phyloP scores from a whole-genome alignment of 2,797 vertebrate genomes.

The Buceros bicornis region DNA sequence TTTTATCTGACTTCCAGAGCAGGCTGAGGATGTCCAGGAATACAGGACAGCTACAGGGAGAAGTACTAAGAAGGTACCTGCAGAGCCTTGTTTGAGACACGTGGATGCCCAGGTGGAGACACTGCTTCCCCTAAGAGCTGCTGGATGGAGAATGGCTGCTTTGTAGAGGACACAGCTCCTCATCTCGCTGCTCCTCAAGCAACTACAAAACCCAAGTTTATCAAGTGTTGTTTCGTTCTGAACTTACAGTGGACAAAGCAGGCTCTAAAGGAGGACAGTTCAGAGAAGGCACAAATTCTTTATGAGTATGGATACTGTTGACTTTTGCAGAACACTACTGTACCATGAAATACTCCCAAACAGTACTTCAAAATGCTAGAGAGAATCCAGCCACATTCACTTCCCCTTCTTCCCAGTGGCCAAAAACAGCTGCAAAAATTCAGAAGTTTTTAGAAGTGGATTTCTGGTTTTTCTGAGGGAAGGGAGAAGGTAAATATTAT shows the following conservation, averaged over 20 bases:
- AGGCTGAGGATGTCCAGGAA: too few relatives aligned
- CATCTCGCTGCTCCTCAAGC: background rate
- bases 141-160: background rate
- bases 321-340: background rate
- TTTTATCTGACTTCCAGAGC: background rate
- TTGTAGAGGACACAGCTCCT: background rate
- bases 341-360: background rate
- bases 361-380: background rate
- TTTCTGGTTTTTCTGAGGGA: background rate
- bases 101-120: accelerated
- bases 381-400: background rate
- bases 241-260: background rate
- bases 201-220: background rate
- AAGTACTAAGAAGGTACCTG: background rate
- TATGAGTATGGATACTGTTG: background rate
- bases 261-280: background rate
- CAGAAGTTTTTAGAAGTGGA: background rate
- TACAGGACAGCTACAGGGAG: background rate
- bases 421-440: background rate
- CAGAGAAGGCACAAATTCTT: slow-evolving; percentile 8
- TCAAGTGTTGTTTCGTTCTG: background rate
- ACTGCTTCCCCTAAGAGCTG: accelerated
- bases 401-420: background rate
- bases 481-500: background rate
- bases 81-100: background rate